Base-by-base conservation (phyloP, 2,888 invertebrate genomes). In the Fabriciana adippe region DNA sequence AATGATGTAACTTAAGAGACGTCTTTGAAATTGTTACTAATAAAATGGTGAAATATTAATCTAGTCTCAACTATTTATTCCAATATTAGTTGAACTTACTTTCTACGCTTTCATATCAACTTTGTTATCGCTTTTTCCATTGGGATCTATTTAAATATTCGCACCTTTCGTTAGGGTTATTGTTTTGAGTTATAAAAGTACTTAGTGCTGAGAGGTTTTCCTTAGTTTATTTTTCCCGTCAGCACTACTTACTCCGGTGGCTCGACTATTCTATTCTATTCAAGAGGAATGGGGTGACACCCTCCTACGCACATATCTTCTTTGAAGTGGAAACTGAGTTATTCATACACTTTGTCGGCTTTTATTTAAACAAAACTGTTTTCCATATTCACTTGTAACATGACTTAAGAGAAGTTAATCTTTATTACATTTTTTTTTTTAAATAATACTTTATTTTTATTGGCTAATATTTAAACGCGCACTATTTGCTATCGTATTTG, bases 261-360 rank as follows among this genome's bases (percentile, higher is more conserved):
- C 78, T 81, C 80, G 81, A 79, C 84, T 85, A n/a, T n/a, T n/a
- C n/a, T n/a, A 87, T 89, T 86, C 89, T 86, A 79, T 84, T 79
- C 77, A 83, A 68, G 80, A 81, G 79, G 77, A 84, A 85, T 85
- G 81, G 90, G 90, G 87, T 87, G 89, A 83, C 86, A 88, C 88
- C 90, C 89, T 87, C 88, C 89, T 79, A 89, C 88, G 84, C 86
- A 86, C 79, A 78, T 79, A 79, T 84, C 83, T 82, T 80, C 84
- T 84, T 86, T 88, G 79, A 86, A 89, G 87, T 88, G 85, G 85
- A 88, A 87, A 82, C 81, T 81, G 82, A 79, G 80, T 79, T 81
- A 76, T 77, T 77, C 76, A 75, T 76, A 75, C 74, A 76, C 74
- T 74, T 72, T 67, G 65, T 56, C 63, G 55, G 67, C 60, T 59